Evolutionary conservation across 2,888 invertebrate species (phyloP).

Genomic region (Orthosia incerta): DNA sequence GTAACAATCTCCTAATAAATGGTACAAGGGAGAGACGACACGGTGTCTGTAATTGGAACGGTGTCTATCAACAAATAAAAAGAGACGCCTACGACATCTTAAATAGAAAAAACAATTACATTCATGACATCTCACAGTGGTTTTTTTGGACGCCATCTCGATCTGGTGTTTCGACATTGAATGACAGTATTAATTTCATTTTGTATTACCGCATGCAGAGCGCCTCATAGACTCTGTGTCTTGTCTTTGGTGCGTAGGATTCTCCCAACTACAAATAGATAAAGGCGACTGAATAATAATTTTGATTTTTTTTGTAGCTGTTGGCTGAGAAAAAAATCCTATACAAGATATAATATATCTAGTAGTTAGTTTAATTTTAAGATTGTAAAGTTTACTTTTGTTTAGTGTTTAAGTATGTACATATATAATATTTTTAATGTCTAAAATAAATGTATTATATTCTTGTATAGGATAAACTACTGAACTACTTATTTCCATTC

Average conservation of each 20-base stretch:
- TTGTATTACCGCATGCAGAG: slow-evolving; percentile 68
- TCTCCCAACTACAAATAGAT: background rate
- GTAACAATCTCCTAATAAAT: slow-evolving; percentile 21
- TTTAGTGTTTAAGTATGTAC: too few relatives aligned
- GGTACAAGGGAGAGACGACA: slow-evolving; percentile 38
- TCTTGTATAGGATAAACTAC: too few relatives aligned
- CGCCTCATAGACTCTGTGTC: slow-evolving; percentile 26
- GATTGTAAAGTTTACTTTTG: too few relatives aligned
- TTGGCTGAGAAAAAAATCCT: background rate
- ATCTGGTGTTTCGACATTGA: slow-evolving; percentile 80
- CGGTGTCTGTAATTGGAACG: slow-evolving; percentile 64
- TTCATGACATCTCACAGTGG: slow-evolving; percentile 77
- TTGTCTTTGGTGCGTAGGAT: slow-evolving; percentile 13
- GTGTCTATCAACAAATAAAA: slow-evolving; percentile 73
- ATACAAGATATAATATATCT: too few relatives aligned
- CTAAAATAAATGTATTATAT: too few relatives aligned
- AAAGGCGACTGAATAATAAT: slow-evolving; percentile 1
- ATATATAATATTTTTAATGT: too few relatives aligned
- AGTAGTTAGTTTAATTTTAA: too few relatives aligned
- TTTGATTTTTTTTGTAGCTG: background rate
- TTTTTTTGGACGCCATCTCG: slow-evolving; percentile 74
- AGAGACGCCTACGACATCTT: slow-evolving; percentile 75
- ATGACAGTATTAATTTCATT: slow-evolving; percentile 83
- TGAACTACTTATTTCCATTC: too few relatives aligned
- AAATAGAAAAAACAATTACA: slow-evolving; percentile 83